Percentiles rank a stretch among this genome's conserved stretches.
Evolutionary conservation across 92 coral and sea anemone genomes (phyloP).

Genomic region (Porites cylindrica): DNA sequence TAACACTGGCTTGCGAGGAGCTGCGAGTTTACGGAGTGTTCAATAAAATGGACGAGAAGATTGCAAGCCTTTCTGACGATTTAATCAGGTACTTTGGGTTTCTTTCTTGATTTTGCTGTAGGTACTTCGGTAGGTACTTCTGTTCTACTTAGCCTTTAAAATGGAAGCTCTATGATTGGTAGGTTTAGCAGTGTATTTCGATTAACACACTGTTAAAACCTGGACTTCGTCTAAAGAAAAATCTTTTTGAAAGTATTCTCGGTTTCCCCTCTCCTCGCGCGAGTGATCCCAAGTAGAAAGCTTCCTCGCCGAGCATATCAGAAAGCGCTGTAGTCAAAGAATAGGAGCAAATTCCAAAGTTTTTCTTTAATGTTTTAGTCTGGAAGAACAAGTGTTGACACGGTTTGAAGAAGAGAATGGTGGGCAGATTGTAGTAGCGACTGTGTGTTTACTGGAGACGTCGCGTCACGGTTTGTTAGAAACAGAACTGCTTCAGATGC

Average conservation of each 20-base stretch:
- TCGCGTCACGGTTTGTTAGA: constrained; percentile 98
- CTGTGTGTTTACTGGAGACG: constrained; percentile 95
- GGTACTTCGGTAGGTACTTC: too few species aligned
- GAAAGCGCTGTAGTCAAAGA: not conserved
- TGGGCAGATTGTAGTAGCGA: constrained; percentile 92
- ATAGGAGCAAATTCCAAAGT: not conserved
- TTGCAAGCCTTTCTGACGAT: constrained; percentile 87
- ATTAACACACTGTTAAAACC: too few species aligned
- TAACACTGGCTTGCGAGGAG: constrained; percentile 97
- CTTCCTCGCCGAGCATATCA: not conserved
- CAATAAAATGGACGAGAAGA: constrained; percentile 95
- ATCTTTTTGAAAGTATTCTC: too few species aligned
- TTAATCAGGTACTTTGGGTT: constrained; percentile 78
- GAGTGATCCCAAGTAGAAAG: too few species aligned
- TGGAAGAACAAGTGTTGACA: constrained; percentile 95
- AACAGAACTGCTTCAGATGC: constrained; percentile 93
- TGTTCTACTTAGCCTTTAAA: too few species aligned
- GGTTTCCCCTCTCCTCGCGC: too few species aligned
- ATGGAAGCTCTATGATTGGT: not conserved
- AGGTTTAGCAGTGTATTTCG: not conserved
- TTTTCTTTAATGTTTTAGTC: constrained; percentile 54
- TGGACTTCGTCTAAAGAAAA: too few species aligned
- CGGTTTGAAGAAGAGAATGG: constrained; percentile 98
- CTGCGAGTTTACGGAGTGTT: constrained; percentile 94
- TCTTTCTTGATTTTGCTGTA: not conserved